phyloP scores from a whole-genome alignment of 2,113 vertebrate genomes.

The Xerus inauris region DNA sequence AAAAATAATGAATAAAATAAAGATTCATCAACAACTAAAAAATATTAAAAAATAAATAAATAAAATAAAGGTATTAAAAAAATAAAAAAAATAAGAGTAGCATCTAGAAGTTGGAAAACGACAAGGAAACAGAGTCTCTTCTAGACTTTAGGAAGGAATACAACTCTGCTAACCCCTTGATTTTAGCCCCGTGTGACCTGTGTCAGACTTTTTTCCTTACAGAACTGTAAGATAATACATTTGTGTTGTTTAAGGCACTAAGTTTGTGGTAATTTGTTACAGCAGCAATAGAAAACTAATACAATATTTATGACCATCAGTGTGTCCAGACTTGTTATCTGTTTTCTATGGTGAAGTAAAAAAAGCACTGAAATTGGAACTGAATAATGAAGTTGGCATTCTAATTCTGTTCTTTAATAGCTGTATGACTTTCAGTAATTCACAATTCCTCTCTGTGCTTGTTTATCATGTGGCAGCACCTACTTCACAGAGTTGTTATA shows the following conservation, averaged over 20 bases:
- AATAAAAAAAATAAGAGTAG: neutral
- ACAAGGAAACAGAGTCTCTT: neutral
- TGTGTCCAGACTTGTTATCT: neutral
- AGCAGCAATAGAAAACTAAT: constrained; percentile 26
- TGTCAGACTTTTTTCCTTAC: neutral
- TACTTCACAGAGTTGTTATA: constrained; percentile 10
- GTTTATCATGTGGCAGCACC: neutral
- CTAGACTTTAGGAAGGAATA: constrained; percentile 8
- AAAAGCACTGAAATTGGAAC: neutral
- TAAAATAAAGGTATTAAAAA: no score
- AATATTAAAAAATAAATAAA: no score
- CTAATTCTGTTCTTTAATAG: constrained; percentile 14
- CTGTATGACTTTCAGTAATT: neutral
- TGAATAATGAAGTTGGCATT: neutral
- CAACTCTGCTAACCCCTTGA: neutral
- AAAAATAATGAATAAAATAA: no score
- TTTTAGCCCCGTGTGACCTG: neutral
- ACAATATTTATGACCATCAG: neutral
- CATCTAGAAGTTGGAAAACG: neutral
- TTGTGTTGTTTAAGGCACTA: neutral
- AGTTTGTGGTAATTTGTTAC: constrained; percentile 12
- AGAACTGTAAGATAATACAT: neutral
- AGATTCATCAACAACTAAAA: no score
- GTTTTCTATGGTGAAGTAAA: neutral
- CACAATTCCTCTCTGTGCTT: neutral